A percentile compares a stretch with the other conserved stretches of the same genome.
phyloP scores from a whole-genome alignment of 23 tunicate genomes.

The Pegea sp. region DNA sequence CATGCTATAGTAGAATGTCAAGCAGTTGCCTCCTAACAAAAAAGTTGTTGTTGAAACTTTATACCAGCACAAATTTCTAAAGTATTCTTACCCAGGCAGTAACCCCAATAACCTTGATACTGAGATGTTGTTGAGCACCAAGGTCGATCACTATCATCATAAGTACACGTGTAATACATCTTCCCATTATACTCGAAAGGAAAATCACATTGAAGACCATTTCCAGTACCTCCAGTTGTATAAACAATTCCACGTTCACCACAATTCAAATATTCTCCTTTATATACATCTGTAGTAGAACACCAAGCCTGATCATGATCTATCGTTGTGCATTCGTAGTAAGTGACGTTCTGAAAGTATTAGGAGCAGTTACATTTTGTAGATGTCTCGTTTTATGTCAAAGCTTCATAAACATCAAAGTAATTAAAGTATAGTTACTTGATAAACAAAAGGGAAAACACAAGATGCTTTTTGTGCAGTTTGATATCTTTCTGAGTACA shows the following conservation, averaged over 20 bases:
- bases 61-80: not conserved
- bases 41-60: too few species aligned
- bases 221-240: constrained; percentile 70
- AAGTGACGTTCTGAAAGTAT: constrained; percentile 25
- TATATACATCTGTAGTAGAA: constrained; percentile 34
- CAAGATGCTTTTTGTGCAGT: constrained; percentile 29
- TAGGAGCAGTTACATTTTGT: not conserved
- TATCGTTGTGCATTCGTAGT: constrained; percentile 46
- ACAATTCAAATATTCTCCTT: constrained; percentile 35
- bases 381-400: not conserved
- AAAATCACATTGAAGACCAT: constrained; percentile 39
- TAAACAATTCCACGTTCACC: constrained; percentile 27
- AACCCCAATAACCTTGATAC: constrained; percentile 64
- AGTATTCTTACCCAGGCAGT: constrained; percentile 47
- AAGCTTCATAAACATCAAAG: not conserved
- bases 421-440: constrained; percentile 15
- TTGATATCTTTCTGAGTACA: constrained; percentile 13
- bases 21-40: constrained; percentile 56
- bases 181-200: constrained; percentile 58
- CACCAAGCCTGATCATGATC: constrained; percentile 53
- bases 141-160: constrained; percentile 20
- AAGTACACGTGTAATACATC: constrained; percentile 32
- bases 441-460: constrained; percentile 65
- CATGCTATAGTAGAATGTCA: constrained; percentile 50
- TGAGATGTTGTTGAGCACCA: constrained; percentile 78